phyloP scores from a whole-genome alignment of 2,113 vertebrate species.

The Chinchilla lanigera region DNA sequence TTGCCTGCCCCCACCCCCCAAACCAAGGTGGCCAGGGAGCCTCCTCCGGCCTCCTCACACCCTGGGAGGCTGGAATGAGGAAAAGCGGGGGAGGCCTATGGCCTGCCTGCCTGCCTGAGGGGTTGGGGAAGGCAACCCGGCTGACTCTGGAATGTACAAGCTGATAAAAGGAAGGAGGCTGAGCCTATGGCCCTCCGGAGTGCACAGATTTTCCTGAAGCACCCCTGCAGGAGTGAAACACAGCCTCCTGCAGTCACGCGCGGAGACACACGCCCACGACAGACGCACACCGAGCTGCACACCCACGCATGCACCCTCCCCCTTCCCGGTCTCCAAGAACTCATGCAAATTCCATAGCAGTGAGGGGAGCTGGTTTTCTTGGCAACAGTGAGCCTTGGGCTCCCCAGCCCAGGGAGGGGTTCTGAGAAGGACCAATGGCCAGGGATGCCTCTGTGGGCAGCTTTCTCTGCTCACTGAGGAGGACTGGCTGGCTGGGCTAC shows the following conservation, averaged over 20 bases:
- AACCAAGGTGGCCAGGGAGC: conserved; percentile 62
- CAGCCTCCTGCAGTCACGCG: conserved; percentile 60
- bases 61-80: conserved; percentile 84
- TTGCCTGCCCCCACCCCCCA: not conserved
- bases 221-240: conserved; percentile 55
- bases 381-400: conserved; percentile 65
- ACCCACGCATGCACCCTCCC: conserved; percentile 13
- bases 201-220: conserved; percentile 32
- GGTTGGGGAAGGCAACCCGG: conserved; percentile 69
- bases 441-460: conserved; percentile 11
- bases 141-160: conserved; percentile 82
- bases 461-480: not conserved
- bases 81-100: conserved; percentile 83
- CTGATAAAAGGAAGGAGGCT: conserved; percentile 80
- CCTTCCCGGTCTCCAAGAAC: conserved; percentile 57
- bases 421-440: not conserved
- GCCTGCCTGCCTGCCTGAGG: conserved; percentile 37
- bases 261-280: conserved; percentile 70
- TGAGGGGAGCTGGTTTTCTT: conserved; percentile 83
- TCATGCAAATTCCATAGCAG: conserved; percentile 79
- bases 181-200: not conserved
- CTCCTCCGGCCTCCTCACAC: conserved; percentile 71
- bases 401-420: conserved; percentile 46
- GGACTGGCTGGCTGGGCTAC: not conserved
- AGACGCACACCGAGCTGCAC: conserved; percentile 50